These are phyloP conservation scores for Miniopterus natalensis DNA, from an alignment of 2,113 vertebrate species.

Conservation along the genomic window DNA sequence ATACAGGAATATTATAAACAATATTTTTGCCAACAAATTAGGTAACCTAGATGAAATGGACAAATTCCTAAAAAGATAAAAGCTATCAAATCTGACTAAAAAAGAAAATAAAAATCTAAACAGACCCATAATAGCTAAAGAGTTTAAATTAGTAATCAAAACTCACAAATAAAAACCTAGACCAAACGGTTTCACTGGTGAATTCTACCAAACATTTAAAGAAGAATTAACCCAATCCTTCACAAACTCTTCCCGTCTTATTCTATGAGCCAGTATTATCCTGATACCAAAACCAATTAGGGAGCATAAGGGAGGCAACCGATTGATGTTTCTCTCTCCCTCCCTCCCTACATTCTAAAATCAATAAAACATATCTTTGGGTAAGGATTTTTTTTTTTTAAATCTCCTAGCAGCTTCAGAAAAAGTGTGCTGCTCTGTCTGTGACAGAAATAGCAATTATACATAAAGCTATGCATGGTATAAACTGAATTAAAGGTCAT, in stretches of 20 bases:
- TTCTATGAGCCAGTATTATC: not conserved
- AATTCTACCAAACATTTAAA: constrained; percentile 16
- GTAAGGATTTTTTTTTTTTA: not conserved
- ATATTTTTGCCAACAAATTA: not conserved
- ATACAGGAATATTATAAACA: not conserved
- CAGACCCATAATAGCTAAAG: not conserved
- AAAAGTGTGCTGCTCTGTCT: constrained; percentile 7
- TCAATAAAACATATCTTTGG: not conserved
- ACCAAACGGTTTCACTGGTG: not conserved
- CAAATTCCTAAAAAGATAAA: not conserved
- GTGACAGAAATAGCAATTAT: constrained; percentile 21
- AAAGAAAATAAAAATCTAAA: constrained; percentile 7
- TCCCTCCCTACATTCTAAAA: not conserved
- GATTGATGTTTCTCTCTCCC: not conserved
- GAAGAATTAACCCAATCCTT: constrained; percentile 5
- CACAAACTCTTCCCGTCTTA: not conserved
- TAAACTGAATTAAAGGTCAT: constrained; percentile 46
- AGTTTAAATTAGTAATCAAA: constrained; percentile 49
- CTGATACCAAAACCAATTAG: not conserved
- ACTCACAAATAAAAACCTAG: not conserved
- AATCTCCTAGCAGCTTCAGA: not conserved
- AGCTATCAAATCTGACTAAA: constrained; percentile 14
- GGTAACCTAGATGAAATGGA: not conserved
- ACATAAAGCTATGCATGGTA: not conserved
- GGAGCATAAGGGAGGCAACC: too few species aligned